Evolutionary conservation across 2,797 vertebrate species (phyloP).

Genomic region (Gastrophryne carolinensis): DNA sequence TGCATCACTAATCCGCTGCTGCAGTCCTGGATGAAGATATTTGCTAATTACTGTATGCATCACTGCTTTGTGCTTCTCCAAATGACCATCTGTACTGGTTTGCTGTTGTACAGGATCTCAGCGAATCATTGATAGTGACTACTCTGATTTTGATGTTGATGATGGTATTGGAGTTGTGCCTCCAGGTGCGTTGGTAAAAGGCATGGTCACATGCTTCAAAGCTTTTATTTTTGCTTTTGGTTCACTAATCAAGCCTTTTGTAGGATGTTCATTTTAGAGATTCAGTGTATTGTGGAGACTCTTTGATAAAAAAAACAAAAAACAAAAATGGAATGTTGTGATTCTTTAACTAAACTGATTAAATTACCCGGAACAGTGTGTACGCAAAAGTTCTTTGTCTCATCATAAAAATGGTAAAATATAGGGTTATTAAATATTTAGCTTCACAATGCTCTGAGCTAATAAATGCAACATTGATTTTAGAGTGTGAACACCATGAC

Average conservation of each 20-base stretch:
- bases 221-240: conserved; percentile 52
- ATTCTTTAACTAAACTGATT: conserved; percentile 40
- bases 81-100: conserved; percentile 66
- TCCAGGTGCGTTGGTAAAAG: conserved; percentile 92
- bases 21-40: neutral
- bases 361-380: conserved; percentile 44
- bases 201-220: conserved; percentile 68
- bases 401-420: conserved; percentile 19
- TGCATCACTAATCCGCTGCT: neutral
- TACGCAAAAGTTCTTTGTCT: neutral
- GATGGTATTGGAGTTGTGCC: conserved; percentile 94
- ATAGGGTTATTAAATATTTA: conserved; percentile 42
- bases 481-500: conserved; percentile 41
- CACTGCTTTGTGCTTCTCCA: conserved; percentile 49
- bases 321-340: conserved; percentile 37
- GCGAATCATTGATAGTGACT: conserved; percentile 94
- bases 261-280: conserved; percentile 54
- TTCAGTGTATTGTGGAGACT: conserved; percentile 56
- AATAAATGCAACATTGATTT: conserved; percentile 54
- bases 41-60: conserved; percentile 7
- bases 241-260: conserved; percentile 50
- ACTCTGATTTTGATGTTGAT: conserved; percentile 95
- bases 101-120: conserved; percentile 90
- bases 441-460: conserved; percentile 48
- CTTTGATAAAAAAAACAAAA: conserved; percentile 54